Base-by-base conservation (phyloP, 2,113 vertebrate species). In the Microcebus tavaratra region DNA sequence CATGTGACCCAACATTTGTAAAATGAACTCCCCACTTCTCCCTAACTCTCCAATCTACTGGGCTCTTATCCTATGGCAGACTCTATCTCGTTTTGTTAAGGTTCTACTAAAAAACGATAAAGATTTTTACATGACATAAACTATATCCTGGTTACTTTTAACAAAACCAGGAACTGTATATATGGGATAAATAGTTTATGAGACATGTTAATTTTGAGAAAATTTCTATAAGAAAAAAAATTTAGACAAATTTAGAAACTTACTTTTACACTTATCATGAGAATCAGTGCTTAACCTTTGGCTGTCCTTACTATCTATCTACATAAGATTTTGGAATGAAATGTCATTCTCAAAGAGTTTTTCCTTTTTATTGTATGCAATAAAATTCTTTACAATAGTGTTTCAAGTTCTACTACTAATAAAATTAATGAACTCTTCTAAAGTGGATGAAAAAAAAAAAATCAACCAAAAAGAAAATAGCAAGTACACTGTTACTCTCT, bases 391-490 rank as follows among this genome's bases (percentile, higher is more conserved):
- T 55, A 83, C 48, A 88, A 67, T 14, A 65, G 27, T 31, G 11
- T 65, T 90, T 95, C 53, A 81, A 95, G 29, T 81, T 39, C 15
- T 36, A 34, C 61, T 73, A 78, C 31, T 86, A 81, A 31, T 39
- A 39, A 91, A 91, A 90, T 36, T 55, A 90, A 70, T 72, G 78
- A 82, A 59, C 61, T 94, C n/a, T 94, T 91, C 53, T n/a, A 45
- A 83, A 91, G 45, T 91, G 78, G 36, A 80, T 73, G 59, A 91
- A 95, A 73, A 39, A 80, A 53, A 53, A 21, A 57, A 57, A 57
- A 73, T 53, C 59, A 81, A 85, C 21, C n/a, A 78, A 31, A 85
- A 94, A 68, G 23, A 59, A 80, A 29, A 27, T 0, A 90, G 21
- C 50, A 89, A 57, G 18, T 14, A 23, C 23, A 57, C 78, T 10